Evolutionary conservation across 1,140 invertebrate species (phyloP).

Genomic region (Dinoponera quadriceps): DNA sequence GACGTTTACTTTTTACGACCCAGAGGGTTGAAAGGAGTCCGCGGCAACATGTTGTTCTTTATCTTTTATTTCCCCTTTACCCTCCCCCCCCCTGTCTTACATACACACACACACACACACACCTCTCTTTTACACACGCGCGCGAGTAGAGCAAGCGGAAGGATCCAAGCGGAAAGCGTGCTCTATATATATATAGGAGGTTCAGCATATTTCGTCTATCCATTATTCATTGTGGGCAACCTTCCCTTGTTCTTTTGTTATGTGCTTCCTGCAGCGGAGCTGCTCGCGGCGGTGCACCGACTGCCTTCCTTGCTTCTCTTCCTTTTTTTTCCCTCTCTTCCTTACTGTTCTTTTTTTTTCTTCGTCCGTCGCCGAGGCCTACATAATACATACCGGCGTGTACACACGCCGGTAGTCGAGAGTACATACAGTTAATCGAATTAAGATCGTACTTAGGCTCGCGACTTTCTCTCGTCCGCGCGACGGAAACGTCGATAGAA

Average conservation of each 20-base stretch:
- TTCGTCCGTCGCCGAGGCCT: slow-evolving; percentile 28
- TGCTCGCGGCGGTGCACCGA: slow-evolving; percentile 36
- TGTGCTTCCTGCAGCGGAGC: slow-evolving; percentile 63
- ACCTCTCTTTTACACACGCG: neutral
- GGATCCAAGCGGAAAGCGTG: slow-evolving; percentile 40
- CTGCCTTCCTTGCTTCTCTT: slow-evolving; percentile 29
- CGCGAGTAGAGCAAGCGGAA: slow-evolving; percentile 41
- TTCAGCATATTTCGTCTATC: slow-evolving; percentile 77
- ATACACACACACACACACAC: too few species aligned
- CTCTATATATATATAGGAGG: slow-evolving; percentile 68
- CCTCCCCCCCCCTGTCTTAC: too few species aligned
- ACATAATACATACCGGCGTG: slow-evolving; percentile 56
- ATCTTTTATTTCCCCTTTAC: slow-evolving; percentile 20
- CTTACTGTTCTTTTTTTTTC: neutral
- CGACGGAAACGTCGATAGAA: neutral
- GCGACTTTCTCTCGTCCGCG: slow-evolving; percentile 23
- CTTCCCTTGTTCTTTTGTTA: slow-evolving; percentile 74
- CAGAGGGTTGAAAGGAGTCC: slow-evolving; percentile 48
- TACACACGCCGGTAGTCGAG: slow-evolving; percentile 40
- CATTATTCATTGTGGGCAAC: slow-evolving; percentile 75
- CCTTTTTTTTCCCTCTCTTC: neutral
- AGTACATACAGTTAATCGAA: slow-evolving; percentile 67
- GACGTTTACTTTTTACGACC: slow-evolving; percentile 61
- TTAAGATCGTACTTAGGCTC: slow-evolving; percentile 49
- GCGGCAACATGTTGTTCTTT: slow-evolving; percentile 61